These are phyloP conservation scores for Carollia perspicillata DNA, from an alignment of 2,113 vertebrate species.

Conservation along the genomic window DNA sequence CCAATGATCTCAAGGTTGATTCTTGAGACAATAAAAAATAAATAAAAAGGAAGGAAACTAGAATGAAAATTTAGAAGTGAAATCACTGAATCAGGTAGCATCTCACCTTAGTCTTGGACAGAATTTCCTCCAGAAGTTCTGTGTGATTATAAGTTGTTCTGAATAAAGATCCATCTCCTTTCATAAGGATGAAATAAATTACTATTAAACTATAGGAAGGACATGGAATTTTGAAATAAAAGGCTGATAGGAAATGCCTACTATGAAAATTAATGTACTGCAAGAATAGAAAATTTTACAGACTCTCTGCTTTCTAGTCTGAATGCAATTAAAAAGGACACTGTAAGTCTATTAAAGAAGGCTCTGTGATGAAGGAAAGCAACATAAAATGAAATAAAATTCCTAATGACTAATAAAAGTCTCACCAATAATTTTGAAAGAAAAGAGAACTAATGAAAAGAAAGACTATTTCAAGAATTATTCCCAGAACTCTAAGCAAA, in stretches of 20 bases:
- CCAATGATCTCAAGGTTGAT: background rate
- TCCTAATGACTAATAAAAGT: background rate
- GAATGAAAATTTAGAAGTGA: background rate
- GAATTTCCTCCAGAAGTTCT: background rate
- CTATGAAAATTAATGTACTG: background rate
- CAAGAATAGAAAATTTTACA: background rate
- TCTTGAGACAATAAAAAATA: background rate
- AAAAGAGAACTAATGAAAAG: background rate
- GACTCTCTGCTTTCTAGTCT: background rate
- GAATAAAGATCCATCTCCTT: background rate
- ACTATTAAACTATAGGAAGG: background rate
- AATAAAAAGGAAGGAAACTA: no score
- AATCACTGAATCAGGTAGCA: background rate
- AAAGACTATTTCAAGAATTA: background rate
- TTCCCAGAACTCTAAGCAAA: background rate
- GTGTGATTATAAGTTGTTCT: background rate
- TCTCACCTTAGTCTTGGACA: background rate
- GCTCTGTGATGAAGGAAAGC: background rate
- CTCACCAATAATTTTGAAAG: background rate
- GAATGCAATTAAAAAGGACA: background rate
- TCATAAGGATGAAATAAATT: background rate
- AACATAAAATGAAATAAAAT: background rate
- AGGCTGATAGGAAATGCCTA: background rate
- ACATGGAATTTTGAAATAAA: background rate
- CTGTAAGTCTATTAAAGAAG: background rate